These are phyloP conservation scores for Dromaius novaehollandiae DNA, from an alignment of 2,113 vertebrate species.

Conservation along the genomic window DNA sequence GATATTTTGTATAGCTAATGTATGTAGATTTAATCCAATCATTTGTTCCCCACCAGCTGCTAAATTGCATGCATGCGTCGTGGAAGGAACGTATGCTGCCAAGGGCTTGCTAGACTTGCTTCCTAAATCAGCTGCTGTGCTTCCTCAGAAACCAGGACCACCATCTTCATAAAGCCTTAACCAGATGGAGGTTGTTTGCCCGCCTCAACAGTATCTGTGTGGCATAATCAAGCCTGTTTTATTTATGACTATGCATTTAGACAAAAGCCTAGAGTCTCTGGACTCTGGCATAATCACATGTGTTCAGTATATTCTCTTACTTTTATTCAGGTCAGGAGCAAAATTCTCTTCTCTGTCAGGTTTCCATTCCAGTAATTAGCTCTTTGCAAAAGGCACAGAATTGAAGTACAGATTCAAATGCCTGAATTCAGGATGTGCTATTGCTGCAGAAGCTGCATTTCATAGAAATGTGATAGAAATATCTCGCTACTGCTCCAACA, in stretches of 20 bases:
- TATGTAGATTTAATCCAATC: neutral
- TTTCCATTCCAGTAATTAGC: neutral
- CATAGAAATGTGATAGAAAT: too few species aligned
- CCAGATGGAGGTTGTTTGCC: neutral
- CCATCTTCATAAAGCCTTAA: neutral
- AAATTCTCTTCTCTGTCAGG: neutral
- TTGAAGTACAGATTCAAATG: neutral
- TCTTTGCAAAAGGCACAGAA: neutral
- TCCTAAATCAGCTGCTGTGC: neutral
- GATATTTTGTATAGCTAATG: neutral
- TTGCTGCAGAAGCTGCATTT: neutral
- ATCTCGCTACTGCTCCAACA: neutral
- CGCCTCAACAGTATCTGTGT: neutral
- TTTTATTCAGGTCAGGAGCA: neutral
- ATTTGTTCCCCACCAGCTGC: neutral
- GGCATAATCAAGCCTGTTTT: neutral
- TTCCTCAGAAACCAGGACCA: neutral
- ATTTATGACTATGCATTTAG: neutral
- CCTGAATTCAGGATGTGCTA: neutral
- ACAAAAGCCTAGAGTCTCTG: neutral
- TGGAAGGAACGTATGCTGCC: neutral
- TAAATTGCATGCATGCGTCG: neutral
- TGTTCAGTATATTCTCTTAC: neutral
- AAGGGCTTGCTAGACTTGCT: neutral
- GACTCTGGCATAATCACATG: neutral